phyloP scores from a whole-genome alignment of 92 coral and sea anemone genomes.

The Parazoanthus swiftii region DNA sequence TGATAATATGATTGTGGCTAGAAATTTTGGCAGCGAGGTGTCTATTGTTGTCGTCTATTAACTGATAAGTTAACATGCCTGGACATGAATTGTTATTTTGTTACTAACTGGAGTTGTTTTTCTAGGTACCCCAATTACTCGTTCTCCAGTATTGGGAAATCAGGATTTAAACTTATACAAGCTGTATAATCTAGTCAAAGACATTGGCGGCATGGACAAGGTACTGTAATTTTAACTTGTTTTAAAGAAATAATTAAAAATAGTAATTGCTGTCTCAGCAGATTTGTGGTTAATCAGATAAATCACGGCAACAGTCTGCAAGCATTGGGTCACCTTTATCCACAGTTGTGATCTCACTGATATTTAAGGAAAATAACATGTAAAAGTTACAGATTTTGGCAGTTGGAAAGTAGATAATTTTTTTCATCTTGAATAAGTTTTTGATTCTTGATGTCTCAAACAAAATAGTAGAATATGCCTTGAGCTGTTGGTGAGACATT shows the following conservation, averaged over 20 bases:
- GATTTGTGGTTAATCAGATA: neutral
- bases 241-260: neutral
- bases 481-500: neutral
- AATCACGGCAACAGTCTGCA: neutral
- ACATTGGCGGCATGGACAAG: conserved; percentile 97
- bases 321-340: neutral
- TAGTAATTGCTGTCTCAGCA: neutral
- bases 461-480: neutral
- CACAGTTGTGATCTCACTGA: neutral
- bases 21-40: conserved; percentile 13
- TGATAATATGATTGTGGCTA: neutral
- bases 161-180: conserved; percentile 91
- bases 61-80: neutral
- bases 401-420: too few relatives aligned
- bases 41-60: neutral
- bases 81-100: neutral
- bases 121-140: conserved; percentile 85
- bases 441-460: too few relatives aligned
- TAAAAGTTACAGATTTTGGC: neutral
- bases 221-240: conserved; percentile 32
- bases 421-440: too few relatives aligned
- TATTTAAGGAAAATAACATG: neutral
- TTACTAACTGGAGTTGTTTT: neutral
- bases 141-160: conserved; percentile 92
- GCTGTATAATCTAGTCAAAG: conserved; percentile 79